These are phyloP conservation scores for Patella vulgata DNA, from an alignment of 1,140 invertebrate species.

Conservation along the genomic window DNA sequence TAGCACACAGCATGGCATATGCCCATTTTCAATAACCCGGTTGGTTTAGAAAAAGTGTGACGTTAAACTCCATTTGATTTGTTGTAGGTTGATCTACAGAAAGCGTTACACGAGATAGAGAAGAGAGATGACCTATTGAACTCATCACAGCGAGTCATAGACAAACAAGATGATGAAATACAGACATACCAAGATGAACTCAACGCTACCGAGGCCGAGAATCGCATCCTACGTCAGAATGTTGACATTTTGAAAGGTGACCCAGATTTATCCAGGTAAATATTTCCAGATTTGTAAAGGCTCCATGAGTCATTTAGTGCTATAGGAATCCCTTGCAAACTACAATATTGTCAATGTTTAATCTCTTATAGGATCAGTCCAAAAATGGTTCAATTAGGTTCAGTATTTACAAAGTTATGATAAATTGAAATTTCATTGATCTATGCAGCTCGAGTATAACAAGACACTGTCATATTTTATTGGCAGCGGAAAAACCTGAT, in stretches of 20 bases:
- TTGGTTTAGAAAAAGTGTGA: no score
- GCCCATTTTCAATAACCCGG: neutral
- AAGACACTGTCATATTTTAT: no score
- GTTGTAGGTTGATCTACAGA: conserved; percentile 57
- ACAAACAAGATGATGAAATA: conserved; percentile 54
- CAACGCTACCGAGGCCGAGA: conserved; percentile 49
- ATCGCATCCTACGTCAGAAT: conserved; percentile 52
- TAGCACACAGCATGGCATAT: neutral
- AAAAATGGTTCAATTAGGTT: no score
- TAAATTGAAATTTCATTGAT: no score
- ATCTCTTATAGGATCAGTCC: no score
- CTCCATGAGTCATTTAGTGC: no score
- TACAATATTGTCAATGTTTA: no score
- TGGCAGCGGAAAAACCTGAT: no score
- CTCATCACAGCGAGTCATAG: conserved; percentile 47
- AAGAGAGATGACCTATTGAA: conserved; percentile 56
- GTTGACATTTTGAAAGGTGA: conserved; percentile 53
- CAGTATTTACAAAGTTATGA: no score
- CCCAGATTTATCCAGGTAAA: conserved; percentile 50
- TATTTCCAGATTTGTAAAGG: neutral
- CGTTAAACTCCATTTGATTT: neutral
- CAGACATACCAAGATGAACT: conserved; percentile 54
- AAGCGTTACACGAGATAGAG: conserved; percentile 54
- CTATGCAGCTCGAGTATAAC: no score
- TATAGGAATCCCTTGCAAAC: no score